Conservation (phyloP, 2,797 vertebrate species). For the Chromobotia macracanthus region DNA sequence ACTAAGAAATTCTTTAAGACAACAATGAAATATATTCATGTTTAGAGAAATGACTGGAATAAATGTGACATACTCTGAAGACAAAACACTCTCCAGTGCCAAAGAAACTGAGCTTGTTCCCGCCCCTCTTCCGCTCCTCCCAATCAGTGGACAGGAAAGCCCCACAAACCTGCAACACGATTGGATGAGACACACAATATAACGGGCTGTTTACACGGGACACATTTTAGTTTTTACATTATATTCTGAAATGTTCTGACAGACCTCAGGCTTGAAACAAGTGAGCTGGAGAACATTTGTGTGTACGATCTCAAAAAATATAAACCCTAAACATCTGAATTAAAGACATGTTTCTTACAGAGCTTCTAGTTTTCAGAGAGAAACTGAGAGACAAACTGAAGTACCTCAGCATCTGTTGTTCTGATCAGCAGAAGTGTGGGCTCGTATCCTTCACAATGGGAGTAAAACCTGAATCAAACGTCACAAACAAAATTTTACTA, state of each 20-base stretch:
- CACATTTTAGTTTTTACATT: background rate
- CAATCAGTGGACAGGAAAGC: slow-evolving; percentile 95
- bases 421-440: slow-evolving; percentile 94
- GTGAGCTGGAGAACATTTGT: no score
- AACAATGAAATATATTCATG: background rate
- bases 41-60: background rate
- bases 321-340: no score
- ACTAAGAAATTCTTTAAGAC: background rate
- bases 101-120: slow-evolving; percentile 92
- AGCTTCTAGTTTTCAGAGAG: background rate
- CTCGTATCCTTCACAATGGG: slow-evolving; percentile 90
- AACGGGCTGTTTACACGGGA: background rate
- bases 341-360: no score
- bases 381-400: background rate
- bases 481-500: background rate
- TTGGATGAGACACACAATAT: slow-evolving; percentile 15
- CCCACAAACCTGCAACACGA: slow-evolving; percentile 85
- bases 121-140: slow-evolving; percentile 87
- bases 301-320: no score
- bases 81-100: slow-evolving; percentile 98
- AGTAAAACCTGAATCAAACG: slow-evolving; percentile 85
- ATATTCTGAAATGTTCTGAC: no score
- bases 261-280: no score
- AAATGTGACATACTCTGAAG: slow-evolving; percentile 83
- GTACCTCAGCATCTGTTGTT: slow-evolving; percentile 89